Percentiles rank a stretch among this genome's conserved stretches.
phyloP scores from a whole-genome alignment of 2,888 invertebrate species.

The Limnephilus auricula region DNA sequence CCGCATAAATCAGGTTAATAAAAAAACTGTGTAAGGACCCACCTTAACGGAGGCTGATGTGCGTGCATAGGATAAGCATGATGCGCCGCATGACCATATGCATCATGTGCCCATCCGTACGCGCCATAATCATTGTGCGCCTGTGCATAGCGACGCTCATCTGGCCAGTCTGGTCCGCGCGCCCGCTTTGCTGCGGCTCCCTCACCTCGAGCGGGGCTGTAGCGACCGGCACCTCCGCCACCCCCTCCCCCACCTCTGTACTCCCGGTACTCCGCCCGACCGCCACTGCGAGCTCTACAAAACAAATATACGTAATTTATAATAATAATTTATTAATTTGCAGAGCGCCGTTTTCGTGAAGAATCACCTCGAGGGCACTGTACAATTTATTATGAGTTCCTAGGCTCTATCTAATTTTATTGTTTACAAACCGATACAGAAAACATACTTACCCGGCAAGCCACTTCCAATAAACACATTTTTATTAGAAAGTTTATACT shows the following conservation, averaged over 20 bases:
- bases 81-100: slow-evolving; percentile 79
- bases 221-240: slow-evolving; percentile 82
- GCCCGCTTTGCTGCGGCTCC: slow-evolving; percentile 87
- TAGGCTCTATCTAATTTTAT: too few relatives aligned
- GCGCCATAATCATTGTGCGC: slow-evolving; percentile 76
- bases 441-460: too few relatives aligned
- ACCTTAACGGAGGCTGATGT: slow-evolving; percentile 77
- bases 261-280: slow-evolving; percentile 87
- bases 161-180: slow-evolving; percentile 83
- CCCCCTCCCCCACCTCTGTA: slow-evolving; percentile 84
- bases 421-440: too few relatives aligned
- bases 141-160: slow-evolving; percentile 74
- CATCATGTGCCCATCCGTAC: slow-evolving; percentile 78
- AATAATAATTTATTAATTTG: background rate
- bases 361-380: too few relatives aligned
- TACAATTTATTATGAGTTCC: too few relatives aligned
- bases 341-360: too few relatives aligned
- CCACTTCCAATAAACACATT: too few relatives aligned
- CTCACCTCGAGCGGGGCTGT: slow-evolving; percentile 87
- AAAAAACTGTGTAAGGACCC: background rate
- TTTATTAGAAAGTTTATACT: too few relatives aligned
- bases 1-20: background rate
- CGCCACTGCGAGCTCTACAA: slow-evolving; percentile 72
- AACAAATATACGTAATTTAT: background rate
- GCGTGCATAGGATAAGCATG: slow-evolving; percentile 80